A percentile compares a stretch with the other conserved stretches of the same genome.
phyloP scores from a whole-genome alignment of 2,888 invertebrate genomes.

The Galerucella pusilla region DNA sequence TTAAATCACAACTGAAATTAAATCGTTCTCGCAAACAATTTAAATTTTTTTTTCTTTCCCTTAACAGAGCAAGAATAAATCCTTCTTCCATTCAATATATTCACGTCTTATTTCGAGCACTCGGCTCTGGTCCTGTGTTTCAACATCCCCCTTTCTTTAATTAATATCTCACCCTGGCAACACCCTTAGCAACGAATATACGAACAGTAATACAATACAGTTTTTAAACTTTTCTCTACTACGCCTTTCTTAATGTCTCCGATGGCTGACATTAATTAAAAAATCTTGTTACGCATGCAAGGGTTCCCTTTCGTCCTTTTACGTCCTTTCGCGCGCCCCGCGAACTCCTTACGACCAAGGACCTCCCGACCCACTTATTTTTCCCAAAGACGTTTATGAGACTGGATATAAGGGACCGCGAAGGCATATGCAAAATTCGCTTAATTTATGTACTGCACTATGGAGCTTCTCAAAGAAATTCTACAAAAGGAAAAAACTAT shows the following conservation, averaged over 20 bases:
- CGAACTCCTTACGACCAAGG: conserved; percentile 11
- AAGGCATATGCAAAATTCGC: conserved; percentile 45
- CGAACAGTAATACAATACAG: conserved; percentile 64
- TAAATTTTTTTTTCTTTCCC: conserved; percentile 19
- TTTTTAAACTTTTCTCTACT: conserved; percentile 62
- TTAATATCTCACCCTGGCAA: conserved; percentile 65
- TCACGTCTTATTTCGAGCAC: conserved; percentile 65
- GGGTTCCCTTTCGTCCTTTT: conserved; percentile 29
- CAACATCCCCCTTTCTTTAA: conserved; percentile 66
- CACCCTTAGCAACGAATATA: conserved; percentile 65
- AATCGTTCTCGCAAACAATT: conserved; percentile 11
- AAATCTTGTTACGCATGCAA: conserved; percentile 64
- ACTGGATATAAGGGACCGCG: conserved; percentile 10
- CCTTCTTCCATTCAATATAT: conserved; percentile 65
- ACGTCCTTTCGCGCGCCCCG: conserved; percentile 18
- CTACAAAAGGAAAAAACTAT: too few species aligned
- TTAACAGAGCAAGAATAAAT: conserved; percentile 56
- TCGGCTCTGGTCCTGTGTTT: conserved; percentile 60
- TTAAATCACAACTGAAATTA: background rate
- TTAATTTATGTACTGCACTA: conserved; percentile 45
- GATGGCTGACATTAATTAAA: conserved; percentile 65
- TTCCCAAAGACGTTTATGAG: conserved; percentile 23
- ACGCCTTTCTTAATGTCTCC: conserved; percentile 61
- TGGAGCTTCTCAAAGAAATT: too few species aligned
- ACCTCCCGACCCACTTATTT: conserved; percentile 28